Evolutionary conservation across 2,888 invertebrate species (phyloP).

Genomic region (Callyntrura sp.): DNA sequence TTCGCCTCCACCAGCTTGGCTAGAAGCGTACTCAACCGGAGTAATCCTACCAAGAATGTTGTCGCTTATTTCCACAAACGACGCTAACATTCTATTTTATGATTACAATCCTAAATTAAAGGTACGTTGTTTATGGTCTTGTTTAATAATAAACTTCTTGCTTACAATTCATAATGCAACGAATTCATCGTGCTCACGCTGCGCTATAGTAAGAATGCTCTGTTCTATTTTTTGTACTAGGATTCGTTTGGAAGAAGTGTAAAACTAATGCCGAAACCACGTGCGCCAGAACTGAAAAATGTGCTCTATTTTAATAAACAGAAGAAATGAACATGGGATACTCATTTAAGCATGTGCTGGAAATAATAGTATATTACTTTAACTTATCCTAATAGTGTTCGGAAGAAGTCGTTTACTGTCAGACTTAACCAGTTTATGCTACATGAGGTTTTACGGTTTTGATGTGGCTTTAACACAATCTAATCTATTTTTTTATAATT

Average conservation of each 20-base stretch:
- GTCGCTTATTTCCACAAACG: conserved; percentile 23
- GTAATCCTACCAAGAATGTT: conserved; percentile 47
- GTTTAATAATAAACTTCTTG: not conserved
- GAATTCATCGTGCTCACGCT: not conserved
- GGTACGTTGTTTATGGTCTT: conserved; percentile 23
- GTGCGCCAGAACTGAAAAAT: not conserved
- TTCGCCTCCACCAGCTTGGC: conserved; percentile 66
- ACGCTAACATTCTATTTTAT: conserved; percentile 67
- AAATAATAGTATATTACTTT: too few relatives aligned
- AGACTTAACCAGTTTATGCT: too few relatives aligned
- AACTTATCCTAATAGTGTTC: too few relatives aligned
- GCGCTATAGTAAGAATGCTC: too few relatives aligned
- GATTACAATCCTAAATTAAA: conserved; percentile 70
- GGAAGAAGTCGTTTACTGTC: too few relatives aligned
- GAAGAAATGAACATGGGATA: too few relatives aligned
- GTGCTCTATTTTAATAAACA: too few relatives aligned
- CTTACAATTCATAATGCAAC: not conserved
- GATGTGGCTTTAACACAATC: too few relatives aligned
- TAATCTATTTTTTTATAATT: too few relatives aligned
- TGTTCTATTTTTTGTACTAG: not conserved
- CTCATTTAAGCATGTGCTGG: too few relatives aligned
- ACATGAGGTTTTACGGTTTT: too few relatives aligned
- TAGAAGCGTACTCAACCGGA: conserved; percentile 51
- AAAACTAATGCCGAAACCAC: conserved; percentile 8
- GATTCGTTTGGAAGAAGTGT: conserved; percentile 14